Evolutionary conservation across 2,888 invertebrate species (phyloP).

Genomic region (Cyaniris semiargus): DNA sequence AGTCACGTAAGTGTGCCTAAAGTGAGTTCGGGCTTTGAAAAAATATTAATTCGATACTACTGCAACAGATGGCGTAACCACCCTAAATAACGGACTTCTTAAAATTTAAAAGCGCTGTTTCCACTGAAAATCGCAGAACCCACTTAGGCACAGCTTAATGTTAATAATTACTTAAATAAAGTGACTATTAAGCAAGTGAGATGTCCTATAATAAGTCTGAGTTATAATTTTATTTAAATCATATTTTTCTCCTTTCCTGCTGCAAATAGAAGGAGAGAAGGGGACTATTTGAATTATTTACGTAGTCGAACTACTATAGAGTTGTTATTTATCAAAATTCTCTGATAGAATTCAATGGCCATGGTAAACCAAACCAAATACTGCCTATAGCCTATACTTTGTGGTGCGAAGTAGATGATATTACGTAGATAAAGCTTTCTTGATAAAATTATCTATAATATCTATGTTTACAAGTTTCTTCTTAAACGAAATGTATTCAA

Average conservation of each 20-base stretch:
- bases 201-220: conserved; percentile 46
- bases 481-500: conserved; percentile 49
- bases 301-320: conserved; percentile 64
- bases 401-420: conserved; percentile 61
- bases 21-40: neutral
- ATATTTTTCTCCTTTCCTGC: conserved; percentile 71
- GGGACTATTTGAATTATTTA: conserved; percentile 70
- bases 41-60: neutral
- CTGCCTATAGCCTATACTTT: conserved; percentile 60
- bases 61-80: neutral
- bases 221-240: conserved; percentile 52
- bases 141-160: neutral
- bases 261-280: conserved; percentile 74
- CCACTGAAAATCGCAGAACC: neutral
- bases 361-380: conserved; percentile 65
- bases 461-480: conserved; percentile 57
- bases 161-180: neutral
- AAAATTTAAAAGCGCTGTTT: neutral
- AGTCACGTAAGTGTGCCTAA: conserved; percentile 17
- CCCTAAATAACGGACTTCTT: neutral
- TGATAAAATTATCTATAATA: conserved; percentile 56
- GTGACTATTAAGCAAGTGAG: conserved; percentile 42
- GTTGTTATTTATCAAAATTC: conserved; percentile 70
- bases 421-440: conserved; percentile 65
- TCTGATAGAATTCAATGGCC: conserved; percentile 66